Conservation (phyloP, 2,797 vertebrate genomes). For the Syngnathus acus region DNA sequence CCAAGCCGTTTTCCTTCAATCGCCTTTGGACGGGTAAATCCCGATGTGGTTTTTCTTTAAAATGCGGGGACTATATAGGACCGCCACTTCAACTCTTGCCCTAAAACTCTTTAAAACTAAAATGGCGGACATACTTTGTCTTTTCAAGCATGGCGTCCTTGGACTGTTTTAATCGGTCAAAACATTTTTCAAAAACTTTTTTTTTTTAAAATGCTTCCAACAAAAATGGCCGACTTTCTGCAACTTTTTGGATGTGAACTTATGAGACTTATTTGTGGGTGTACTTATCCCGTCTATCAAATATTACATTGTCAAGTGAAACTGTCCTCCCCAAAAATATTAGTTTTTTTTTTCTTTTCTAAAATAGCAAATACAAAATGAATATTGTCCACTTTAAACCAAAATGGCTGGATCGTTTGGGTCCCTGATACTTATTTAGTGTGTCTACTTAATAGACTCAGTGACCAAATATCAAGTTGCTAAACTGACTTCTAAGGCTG, state of each 20-base stretch:
- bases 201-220: too few relatives aligned
- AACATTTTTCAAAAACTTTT: too few relatives aligned
- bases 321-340: too few relatives aligned
- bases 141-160: not conserved
- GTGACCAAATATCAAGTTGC: not conserved
- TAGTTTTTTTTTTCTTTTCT: too few relatives aligned
- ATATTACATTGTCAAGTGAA: too few relatives aligned
- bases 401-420: too few relatives aligned
- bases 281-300: too few relatives aligned
- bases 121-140: not conserved
- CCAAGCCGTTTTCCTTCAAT: not conserved
- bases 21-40: not conserved
- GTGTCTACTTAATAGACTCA: not conserved
- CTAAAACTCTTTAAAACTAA: not conserved
- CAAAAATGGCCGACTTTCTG: too few relatives aligned
- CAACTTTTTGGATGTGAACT: too few relatives aligned
- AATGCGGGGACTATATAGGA: not conserved
- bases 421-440: not conserved
- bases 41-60: not conserved
- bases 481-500: not conserved
- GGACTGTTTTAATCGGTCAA: not conserved
- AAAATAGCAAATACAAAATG: too few relatives aligned
- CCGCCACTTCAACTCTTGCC: not conserved
- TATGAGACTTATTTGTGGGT: too few relatives aligned
- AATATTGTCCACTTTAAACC: too few relatives aligned